Conservation (phyloP, 1,140 invertebrate species). For the Heliconius nattereri region DNA sequence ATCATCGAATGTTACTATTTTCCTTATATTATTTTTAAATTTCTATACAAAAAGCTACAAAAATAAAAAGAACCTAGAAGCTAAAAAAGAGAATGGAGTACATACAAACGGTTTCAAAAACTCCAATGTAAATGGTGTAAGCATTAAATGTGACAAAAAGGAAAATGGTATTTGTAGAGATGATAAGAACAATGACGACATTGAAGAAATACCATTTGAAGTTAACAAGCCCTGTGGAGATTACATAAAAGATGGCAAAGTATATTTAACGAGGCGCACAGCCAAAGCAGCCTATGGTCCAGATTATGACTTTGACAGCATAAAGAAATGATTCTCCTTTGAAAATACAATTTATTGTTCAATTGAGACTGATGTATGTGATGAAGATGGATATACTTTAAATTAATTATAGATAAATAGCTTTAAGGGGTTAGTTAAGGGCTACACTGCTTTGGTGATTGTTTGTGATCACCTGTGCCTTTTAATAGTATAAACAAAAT, state of each 20-base stretch:
- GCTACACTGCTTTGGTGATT: conserved; percentile 20
- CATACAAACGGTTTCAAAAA: conserved; percentile 76
- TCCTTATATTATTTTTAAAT: conserved; percentile 92
- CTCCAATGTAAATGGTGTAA: conserved; percentile 47
- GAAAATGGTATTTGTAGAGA: conserved; percentile 48
- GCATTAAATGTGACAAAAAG: conserved; percentile 44
- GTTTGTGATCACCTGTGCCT: conserved; percentile 27
- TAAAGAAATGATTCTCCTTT: conserved; percentile 69
- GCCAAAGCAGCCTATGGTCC: conserved; percentile 55
- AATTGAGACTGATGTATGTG: conserved; percentile 70
- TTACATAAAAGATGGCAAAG: conserved; percentile 61
- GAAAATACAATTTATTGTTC: conserved; percentile 40
- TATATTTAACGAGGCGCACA: conserved; percentile 61
- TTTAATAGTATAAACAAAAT: conserved; percentile 23
- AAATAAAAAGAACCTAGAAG: conserved; percentile 51
- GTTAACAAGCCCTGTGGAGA: conserved; percentile 62
- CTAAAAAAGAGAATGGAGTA: conserved; percentile 54
- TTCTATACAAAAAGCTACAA: conserved; percentile 93
- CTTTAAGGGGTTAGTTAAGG: conserved; percentile 11
- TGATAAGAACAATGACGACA: conserved; percentile 46
- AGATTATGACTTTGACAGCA: conserved; percentile 61
- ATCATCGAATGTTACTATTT: conserved; percentile 86
- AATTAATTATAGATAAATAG: conserved; percentile 18
- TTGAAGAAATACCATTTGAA: conserved; percentile 58
- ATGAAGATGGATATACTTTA: conserved; percentile 53